phyloP scores from a whole-genome alignment of 2,888 invertebrate genomes.

The Andrena dorsata region DNA sequence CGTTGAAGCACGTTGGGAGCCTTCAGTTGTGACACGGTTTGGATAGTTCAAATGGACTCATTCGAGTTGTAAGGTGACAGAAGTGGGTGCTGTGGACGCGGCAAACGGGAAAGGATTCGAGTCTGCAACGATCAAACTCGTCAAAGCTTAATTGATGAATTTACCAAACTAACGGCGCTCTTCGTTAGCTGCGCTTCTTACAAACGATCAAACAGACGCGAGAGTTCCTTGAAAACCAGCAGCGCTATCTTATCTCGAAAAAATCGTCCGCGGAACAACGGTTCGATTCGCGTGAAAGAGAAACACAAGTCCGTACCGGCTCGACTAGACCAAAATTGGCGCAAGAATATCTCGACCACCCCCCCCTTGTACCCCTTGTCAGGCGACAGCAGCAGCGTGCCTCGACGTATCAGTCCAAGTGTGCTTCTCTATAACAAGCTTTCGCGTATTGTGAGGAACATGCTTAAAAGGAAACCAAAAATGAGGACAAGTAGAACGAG shows the following conservation, averaged over 20 bases:
- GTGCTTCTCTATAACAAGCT: constrained; percentile 84
- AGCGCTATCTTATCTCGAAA: too few species aligned
- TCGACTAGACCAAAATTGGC: constrained; percentile 52
- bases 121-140: neutral
- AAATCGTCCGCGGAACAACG: too few species aligned
- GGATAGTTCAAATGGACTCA: neutral
- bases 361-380: constrained; percentile 48
- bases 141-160: too few species aligned
- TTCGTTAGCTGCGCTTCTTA: too few species aligned
- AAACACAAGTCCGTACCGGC: neutral
- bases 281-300: neutral
- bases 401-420: constrained; percentile 80
- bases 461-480: constrained; percentile 85
- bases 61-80: neutral
- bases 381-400: constrained; percentile 55
- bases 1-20: neutral
- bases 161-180: too few species aligned
- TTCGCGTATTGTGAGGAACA: constrained; percentile 83
- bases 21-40: neutral
- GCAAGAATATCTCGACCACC: constrained; percentile 42
- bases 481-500: constrained; percentile 83
- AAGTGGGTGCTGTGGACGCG: neutral
- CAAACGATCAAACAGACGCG: too few species aligned
- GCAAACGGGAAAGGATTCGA: neutral
- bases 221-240: too few species aligned